Percentiles rank a stretch among this genome's conserved stretches.
Conservation (phyloP, 1,140 invertebrate species). For the Campodea augens region DNA sequence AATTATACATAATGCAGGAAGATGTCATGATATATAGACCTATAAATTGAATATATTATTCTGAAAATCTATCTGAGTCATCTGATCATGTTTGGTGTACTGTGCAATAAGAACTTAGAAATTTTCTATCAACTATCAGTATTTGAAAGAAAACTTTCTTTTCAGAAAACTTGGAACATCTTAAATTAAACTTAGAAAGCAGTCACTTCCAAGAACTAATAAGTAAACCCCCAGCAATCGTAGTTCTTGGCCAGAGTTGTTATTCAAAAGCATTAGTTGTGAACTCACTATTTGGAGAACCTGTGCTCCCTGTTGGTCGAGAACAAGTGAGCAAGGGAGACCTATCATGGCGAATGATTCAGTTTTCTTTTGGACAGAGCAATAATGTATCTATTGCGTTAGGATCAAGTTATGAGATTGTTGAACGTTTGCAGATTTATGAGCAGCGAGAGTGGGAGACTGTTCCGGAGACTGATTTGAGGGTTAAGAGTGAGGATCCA, state of each 20-base stretch:
- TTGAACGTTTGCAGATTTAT: constrained; percentile 39
- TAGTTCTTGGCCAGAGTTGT: constrained; percentile 47
- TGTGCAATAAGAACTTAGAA: too few species aligned
- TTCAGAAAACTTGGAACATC: too few species aligned
- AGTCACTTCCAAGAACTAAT: too few species aligned
- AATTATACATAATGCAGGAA: too few species aligned
- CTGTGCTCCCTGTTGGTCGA: constrained; percentile 33
- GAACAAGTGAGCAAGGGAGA: constrained; percentile 4
- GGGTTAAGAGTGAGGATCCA: constrained; percentile 31
- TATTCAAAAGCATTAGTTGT: constrained; percentile 47
- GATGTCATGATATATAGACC: too few species aligned
- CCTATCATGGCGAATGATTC: constrained; percentile 43
- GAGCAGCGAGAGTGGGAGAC: constrained; percentile 33
- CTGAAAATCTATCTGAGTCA: too few species aligned
- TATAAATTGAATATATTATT: too few species aligned
- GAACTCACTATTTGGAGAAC: constrained; percentile 44
- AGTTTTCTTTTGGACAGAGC: constrained; percentile 43
- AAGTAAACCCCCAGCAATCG: too few species aligned
- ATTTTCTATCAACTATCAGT: too few species aligned
- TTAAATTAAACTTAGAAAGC: too few species aligned
- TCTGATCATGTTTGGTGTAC: too few species aligned
- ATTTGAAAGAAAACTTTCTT: too few species aligned
- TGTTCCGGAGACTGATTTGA: constrained; percentile 41
- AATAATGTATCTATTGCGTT: constrained; percentile 45
- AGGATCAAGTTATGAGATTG: constrained; percentile 52